A percentile compares a stretch with the other conserved stretches of the same genome.
Evolutionary conservation across 1,140 invertebrate species (phyloP).

Genomic region (Capitella teleta): DNA sequence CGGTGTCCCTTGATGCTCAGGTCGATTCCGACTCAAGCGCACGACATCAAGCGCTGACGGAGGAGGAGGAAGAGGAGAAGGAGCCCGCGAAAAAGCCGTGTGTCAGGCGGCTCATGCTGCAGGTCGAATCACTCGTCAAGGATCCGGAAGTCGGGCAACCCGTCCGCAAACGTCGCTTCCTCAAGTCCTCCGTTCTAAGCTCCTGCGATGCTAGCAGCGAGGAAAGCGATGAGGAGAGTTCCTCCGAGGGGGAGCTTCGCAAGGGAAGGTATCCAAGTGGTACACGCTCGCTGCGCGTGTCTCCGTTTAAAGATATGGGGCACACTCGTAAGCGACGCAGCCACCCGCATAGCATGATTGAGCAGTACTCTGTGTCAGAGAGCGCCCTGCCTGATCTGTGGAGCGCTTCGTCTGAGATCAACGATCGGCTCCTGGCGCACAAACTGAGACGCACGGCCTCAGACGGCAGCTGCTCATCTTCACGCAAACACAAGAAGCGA

Average conservation of each 20-base stretch:
- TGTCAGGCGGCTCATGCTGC: background rate
- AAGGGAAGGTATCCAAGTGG: no score
- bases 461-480: background rate
- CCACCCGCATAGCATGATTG: background rate
- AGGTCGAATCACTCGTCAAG: background rate
- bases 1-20: background rate
- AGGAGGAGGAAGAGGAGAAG: no score
- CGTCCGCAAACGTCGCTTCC: background rate
- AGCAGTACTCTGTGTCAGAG: background rate
- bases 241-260: no score
- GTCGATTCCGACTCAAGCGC: no score
- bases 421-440: no score
- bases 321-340: background rate
- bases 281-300: background rate
- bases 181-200: background rate
- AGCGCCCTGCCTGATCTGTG: background rate
- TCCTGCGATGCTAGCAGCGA: conserved; percentile 4
- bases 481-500: background rate
- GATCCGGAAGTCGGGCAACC: background rate
- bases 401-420: background rate
- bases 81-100: no score
- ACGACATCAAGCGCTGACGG: no score
- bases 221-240: conserved; percentile 1
- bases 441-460: background rate
- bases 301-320: background rate